Conservation (phyloP, 2,888 invertebrate genomes). For the Brassicogethes aeneus region DNA sequence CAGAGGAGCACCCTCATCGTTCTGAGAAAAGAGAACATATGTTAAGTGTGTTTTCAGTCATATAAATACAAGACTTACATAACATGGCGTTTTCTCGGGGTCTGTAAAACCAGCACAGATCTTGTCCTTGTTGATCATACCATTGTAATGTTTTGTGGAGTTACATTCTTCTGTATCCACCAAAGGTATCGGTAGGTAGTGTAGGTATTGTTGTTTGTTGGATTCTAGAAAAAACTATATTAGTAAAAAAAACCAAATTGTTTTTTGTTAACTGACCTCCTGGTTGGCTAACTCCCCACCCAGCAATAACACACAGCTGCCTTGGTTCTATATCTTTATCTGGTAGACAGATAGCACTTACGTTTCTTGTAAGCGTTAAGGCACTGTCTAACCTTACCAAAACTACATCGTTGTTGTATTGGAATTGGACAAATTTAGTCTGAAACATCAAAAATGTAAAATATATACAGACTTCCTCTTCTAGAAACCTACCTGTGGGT, state of each 20-base stretch:
- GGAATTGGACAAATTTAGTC: slow-evolving; percentile 48
- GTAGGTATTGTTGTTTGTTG: slow-evolving; percentile 43
- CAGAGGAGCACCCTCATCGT: slow-evolving; percentile 57
- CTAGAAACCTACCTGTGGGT: slow-evolving; percentile 43
- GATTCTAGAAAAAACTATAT: slow-evolving; percentile 31
- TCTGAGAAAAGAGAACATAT: slow-evolving; percentile 38
- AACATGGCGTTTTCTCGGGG: slow-evolving; percentile 48
- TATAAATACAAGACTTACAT: slow-evolving; percentile 41
- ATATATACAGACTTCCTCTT: background rate
- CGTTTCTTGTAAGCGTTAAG: slow-evolving; percentile 43
- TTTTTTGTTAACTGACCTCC: slow-evolving; percentile 34
- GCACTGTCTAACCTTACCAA: slow-evolving; percentile 46
- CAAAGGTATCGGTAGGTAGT: slow-evolving; percentile 47
- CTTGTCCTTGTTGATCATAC: slow-evolving; percentile 46
- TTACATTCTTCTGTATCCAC: slow-evolving; percentile 50
- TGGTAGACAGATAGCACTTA: slow-evolving; percentile 51
- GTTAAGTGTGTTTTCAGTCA: background rate
- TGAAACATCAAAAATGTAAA: slow-evolving; percentile 27
- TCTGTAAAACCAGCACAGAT: slow-evolving; percentile 52
- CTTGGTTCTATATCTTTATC: slow-evolving; percentile 40
- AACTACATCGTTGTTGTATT: slow-evolving; percentile 50
- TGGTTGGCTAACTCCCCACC: slow-evolving; percentile 48
- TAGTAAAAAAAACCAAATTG: background rate
- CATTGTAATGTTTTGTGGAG: slow-evolving; percentile 52
- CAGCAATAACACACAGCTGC: slow-evolving; percentile 49